phyloP scores from a whole-genome alignment of 2,797 vertebrate genomes.

The Nannoperca obscura region DNA sequence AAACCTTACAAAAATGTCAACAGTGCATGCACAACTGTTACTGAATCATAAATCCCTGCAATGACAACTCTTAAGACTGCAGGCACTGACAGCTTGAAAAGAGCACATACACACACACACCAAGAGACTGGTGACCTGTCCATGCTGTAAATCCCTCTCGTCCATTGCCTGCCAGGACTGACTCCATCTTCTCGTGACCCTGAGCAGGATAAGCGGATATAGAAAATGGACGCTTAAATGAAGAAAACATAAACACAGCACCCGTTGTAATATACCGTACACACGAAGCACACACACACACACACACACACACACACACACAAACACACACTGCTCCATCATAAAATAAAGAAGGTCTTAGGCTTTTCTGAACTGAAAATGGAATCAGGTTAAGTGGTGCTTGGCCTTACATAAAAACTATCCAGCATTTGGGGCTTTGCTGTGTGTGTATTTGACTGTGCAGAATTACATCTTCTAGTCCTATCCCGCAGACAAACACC shows the following conservation, averaged over 20 bases:
- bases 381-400: constrained; percentile 47
- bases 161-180: constrained; percentile 55
- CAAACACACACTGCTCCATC: background rate
- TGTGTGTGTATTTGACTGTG: background rate
- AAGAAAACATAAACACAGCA: constrained; percentile 36
- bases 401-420: constrained; percentile 31
- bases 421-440: constrained; percentile 24
- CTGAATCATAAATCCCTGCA: background rate
- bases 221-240: constrained; percentile 46
- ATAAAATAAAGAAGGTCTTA: constrained; percentile 19
- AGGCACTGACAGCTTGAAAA: constrained; percentile 2
- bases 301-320: background rate
- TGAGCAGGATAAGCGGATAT: constrained; percentile 50
- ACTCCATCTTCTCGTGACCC: constrained; percentile 53
- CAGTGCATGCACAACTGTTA: too few species aligned
- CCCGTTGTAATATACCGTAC: background rate
- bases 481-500: constrained; percentile 5
- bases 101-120: background rate
- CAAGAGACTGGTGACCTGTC: constrained; percentile 7
- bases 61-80: background rate
- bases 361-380: constrained; percentile 28
- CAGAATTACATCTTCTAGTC: background rate
- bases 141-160: constrained; percentile 40
- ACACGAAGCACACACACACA: background rate
- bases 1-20: too few species aligned